Percentiles rank a stretch among this genome's conserved stretches.
Evolutionary conservation across 2,888 invertebrate genomes (phyloP).

Genomic region (Philaethria dido): DNA sequence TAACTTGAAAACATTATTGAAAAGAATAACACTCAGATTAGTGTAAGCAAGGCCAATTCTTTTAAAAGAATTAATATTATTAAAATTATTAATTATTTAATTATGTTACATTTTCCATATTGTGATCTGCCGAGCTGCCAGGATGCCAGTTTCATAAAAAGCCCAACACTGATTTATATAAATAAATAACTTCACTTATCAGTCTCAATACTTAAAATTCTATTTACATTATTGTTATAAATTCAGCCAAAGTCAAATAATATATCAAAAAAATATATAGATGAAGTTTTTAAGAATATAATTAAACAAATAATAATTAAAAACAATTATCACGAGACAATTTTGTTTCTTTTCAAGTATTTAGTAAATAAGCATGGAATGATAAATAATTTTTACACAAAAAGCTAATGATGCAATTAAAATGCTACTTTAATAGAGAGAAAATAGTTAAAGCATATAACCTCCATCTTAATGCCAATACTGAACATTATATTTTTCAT

Average conservation of each 20-base stretch:
- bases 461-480: conserved; percentile 51
- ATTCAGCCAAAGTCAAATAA: conserved; percentile 65
- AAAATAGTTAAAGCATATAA: conserved; percentile 61
- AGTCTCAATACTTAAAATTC: conserved; percentile 81
- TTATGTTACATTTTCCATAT: conserved; percentile 52
- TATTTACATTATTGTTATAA: conserved; percentile 78
- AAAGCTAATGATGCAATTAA: conserved; percentile 56
- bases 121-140: conserved; percentile 71
- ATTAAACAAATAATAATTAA: conserved; percentile 48
- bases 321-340: conserved; percentile 45
- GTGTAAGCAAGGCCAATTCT: conserved; percentile 13
- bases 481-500: conserved; percentile 36
- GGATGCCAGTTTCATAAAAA: conserved; percentile 51
- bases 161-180: conserved; percentile 75
- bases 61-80: conserved; percentile 8
- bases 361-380: conserved; percentile 56
- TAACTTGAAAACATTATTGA: conserved; percentile 33
- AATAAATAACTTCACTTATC: conserved; percentile 82
- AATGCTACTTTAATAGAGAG: conserved; percentile 55
- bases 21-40: conserved; percentile 26
- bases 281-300: conserved; percentile 51
- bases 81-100: conserved; percentile 22
- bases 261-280: conserved; percentile 40
- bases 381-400: conserved; percentile 60
- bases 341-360: conserved; percentile 31